phyloP scores from a whole-genome alignment of 1,140 invertebrate species.

The Papilio dardanus region DNA sequence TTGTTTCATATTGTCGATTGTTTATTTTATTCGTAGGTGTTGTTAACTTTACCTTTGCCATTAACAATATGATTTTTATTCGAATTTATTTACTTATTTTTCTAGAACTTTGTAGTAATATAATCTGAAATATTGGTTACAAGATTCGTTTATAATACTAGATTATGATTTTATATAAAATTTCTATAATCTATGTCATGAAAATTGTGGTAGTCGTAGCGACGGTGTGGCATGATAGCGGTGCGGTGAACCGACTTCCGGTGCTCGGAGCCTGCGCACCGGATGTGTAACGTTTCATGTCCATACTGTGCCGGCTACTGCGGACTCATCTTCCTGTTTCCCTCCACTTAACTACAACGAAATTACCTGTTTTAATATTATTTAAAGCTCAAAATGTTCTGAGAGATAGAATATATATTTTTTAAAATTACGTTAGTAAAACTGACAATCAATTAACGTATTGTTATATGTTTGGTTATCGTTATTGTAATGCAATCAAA shows the following conservation, averaged over 20 bases:
- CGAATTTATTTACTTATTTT: constrained; percentile 5
- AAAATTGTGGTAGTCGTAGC: background rate
- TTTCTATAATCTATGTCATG: background rate
- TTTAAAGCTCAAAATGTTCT: background rate
- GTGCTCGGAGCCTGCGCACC: constrained; percentile 48
- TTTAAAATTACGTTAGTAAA: no score
- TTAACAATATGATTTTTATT: constrained; percentile 11
- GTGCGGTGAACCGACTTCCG: constrained; percentile 55
- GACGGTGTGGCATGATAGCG: constrained; percentile 53
- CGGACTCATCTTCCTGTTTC: constrained; percentile 49
- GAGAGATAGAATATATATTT: no score
- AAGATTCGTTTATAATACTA: background rate
- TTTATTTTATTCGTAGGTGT: background rate
- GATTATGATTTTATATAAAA: background rate
- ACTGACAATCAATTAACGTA: no score
- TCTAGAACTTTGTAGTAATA: constrained; percentile 30
- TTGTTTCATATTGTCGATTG: background rate
- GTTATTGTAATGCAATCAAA: no score
- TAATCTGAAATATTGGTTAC: constrained; percentile 32
- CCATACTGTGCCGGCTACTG: constrained; percentile 45
- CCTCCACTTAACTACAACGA: constrained; percentile 7
- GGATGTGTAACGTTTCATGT: constrained; percentile 55
- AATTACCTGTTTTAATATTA: background rate
- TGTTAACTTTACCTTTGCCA: constrained; percentile 1
- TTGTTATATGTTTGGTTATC: no score